A percentile compares a stretch with the other conserved stretches of the same genome.
phyloP scores from a whole-genome alignment of 2,797 vertebrate species.

The Hafferia zeledoni region DNA sequence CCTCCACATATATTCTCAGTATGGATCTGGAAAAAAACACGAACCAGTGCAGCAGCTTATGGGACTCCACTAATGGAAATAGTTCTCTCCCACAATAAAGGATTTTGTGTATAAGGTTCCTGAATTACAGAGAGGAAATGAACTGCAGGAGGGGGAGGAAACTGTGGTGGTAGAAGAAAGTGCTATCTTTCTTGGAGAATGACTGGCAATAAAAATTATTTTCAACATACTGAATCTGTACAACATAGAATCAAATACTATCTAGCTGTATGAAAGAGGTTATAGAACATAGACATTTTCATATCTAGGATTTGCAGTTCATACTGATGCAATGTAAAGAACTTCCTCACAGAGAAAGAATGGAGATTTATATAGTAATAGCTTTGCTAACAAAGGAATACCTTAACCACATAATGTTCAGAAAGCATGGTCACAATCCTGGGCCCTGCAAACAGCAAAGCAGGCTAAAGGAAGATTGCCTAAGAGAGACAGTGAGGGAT shows the following conservation, averaged over 20 bases:
- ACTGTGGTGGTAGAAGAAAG: not conserved
- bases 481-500: not conserved
- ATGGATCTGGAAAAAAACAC: not conserved
- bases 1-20: not conserved
- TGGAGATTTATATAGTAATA: not conserved
- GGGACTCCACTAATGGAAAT: not conserved
- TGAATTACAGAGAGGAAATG: not conserved
- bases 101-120: not conserved
- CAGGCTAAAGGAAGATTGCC: not conserved
- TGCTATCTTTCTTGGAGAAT: not conserved
- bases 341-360: not conserved
- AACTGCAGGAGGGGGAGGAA: not conserved
- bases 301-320: not conserved
- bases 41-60: not conserved
- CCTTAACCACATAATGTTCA: not conserved
- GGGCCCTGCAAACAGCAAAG: not conserved
- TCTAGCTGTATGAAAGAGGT: not conserved
- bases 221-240: not conserved
- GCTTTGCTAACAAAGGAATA: not conserved
- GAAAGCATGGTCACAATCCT: not conserved
- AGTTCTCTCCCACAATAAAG: not conserved
- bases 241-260: not conserved
- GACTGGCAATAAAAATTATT: not conserved
- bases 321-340: not conserved
- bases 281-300: not conserved